Base-by-base conservation (phyloP, 1,140 invertebrate genomes). In the Vollenhovia emeryi region DNA sequence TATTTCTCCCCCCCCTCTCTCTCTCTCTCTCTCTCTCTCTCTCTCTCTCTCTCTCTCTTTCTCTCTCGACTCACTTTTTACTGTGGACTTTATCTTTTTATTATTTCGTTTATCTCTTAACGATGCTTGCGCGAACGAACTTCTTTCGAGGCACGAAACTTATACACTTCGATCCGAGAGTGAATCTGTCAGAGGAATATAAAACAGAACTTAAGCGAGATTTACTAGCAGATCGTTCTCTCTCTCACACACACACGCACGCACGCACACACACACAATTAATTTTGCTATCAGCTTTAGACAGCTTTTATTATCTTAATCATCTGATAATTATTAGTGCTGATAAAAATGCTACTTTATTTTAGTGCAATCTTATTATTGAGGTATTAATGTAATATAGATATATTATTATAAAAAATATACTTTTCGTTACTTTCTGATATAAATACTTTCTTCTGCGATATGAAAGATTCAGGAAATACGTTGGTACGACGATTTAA, bases 191-290 rank as follows among this genome's bases (percentile, higher is more conserved):
- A 36, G 30, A 21, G 33, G 69, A 85, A 76, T 86, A 76, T 52
- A 76, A 85, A 85, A 40, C 13, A 68, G 43, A 30, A 76, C 45
- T 68, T 60, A 74, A 55, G 45, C 64, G 62, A 83, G 43, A 78
- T 78, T 86, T 79, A 86, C 30, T 30, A 74, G 33, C 27, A 68
- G 62, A 79, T 86, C 52, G 79, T 64, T 86, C 52, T 0, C 18
- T 5, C 18, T 6, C 48, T 18, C 45, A 48, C 15, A 50, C 48
- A n/a, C 11, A 13, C 9, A 9, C 43, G 11, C 8, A 7, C 15
- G n/a, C 48, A n/a, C 11, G 1, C 9, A 9, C 43, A 7, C 8
- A 7, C 43, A 45, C 5, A 45, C 8, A 78, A 57, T 66, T 59
- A 86, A n/a, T 13, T 50, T 55, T 57, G 24, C 18, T 24, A 45